phyloP scores from a whole-genome alignment of 2,797 vertebrate species.

The Zalophus californianus region DNA sequence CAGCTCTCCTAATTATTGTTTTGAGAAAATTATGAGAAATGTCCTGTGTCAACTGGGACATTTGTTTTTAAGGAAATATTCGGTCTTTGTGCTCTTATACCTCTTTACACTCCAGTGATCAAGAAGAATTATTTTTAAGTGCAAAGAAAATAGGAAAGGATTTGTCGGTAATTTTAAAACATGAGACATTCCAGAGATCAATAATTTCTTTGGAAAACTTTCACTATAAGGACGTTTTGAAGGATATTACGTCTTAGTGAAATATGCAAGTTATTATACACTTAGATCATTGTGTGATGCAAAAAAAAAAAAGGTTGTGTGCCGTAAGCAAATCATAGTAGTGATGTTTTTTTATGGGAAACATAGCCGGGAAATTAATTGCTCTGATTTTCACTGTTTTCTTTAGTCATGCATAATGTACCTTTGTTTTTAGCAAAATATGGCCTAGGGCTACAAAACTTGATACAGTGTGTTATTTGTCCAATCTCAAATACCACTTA shows the following conservation, averaged over 20 bases:
- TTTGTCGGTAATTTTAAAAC: constrained; percentile 74
- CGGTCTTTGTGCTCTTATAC: constrained; percentile 59
- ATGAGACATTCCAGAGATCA: constrained; percentile 69
- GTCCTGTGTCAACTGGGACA: neutral
- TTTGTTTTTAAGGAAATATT: constrained; percentile 50
- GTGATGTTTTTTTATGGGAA: constrained; percentile 71
- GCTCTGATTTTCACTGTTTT: constrained; percentile 77
- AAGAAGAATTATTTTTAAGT: constrained; percentile 73
- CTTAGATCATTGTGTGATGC: constrained; percentile 64
- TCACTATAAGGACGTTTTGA: constrained; percentile 72
- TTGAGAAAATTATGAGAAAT: constrained; percentile 47
- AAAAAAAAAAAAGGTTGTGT: neutral
- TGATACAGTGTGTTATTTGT: constrained; percentile 56
- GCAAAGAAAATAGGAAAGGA: constrained; percentile 77
- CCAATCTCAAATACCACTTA: constrained; percentile 26
- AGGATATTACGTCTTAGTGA: constrained; percentile 73
- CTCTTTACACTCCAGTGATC: constrained; percentile 69
- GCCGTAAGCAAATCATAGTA: constrained; percentile 57
- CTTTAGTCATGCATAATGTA: constrained; percentile 77
- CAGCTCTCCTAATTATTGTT: constrained; percentile 31
- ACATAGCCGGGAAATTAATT: constrained; percentile 76
- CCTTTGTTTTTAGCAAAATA: constrained; percentile 79
- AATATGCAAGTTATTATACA: constrained; percentile 69
- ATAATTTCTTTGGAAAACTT: constrained; percentile 73
- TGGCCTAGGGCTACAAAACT: constrained; percentile 64